Evolutionary conservation across 2,888 invertebrate genomes (phyloP), one percentile per base, ranked within the genome.

Genomic region (Rhabditoides inermis): DNA sequence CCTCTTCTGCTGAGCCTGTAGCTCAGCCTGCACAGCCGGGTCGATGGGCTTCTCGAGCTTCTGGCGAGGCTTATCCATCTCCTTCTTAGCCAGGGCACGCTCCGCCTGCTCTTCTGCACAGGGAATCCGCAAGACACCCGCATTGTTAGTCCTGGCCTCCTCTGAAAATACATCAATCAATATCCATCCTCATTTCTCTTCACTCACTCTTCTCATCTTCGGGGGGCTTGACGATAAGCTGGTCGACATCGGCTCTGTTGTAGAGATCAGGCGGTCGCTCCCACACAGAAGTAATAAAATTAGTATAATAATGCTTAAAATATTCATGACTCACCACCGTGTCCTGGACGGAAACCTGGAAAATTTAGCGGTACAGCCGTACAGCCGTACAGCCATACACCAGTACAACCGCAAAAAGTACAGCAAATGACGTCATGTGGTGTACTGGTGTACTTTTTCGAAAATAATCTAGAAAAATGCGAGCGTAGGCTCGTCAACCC

Each of bases 211-310:
- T 22, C 22, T 60, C 58, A 2, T 45, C 90, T 23, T 63, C 59
- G 1, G 76, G 76, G 47, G 88, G 87, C 59, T 84, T 85, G 28
- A 85, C 82, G 2, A 94, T 84, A 79, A 92, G 85, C 77, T 88
- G 86, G 76, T 94, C 94, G 0, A 98, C 94, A 80, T 98, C 98
- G 1, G 86, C 82, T 28, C 94, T 83, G 41, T 87, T 77, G 60
- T 76, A 75, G 10, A 94, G 82, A 68, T 91, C 89, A 68, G 89
- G 86, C 1, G 98, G 98, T 48, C 89, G 83, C 79, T 95, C 92
- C 98, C 98, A 98, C 20, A 95, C 90, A 0, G 92, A 94, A 37
- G 87, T 86, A 53, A 90, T 84, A 10, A n/a, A n/a, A n/a, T n/a
- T n/a, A n/a, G n/a, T n/a, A n/a, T n/a, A n/a, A n/a, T n/a, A n/a